Conservation (phyloP, 2,888 invertebrate species). For the Lymantria monacha region DNA sequence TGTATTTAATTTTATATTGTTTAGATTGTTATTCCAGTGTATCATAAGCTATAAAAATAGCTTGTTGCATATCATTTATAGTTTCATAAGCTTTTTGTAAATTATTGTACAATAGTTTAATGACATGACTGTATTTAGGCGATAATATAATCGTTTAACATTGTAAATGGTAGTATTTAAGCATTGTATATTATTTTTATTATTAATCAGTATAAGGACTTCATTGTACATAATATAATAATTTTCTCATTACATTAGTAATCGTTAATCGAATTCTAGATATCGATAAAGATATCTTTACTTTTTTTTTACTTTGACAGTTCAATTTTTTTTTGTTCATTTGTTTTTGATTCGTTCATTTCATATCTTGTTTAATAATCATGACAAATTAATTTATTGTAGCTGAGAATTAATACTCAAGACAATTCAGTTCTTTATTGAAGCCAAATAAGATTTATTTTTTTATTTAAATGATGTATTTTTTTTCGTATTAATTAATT, state of each 20-base stretch:
- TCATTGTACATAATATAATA: slow-evolving; percentile 64
- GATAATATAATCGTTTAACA: slow-evolving; percentile 50
- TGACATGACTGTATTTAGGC: slow-evolving; percentile 70
- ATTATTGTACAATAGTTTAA: slow-evolving; percentile 76
- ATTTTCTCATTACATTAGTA: slow-evolving; percentile 41
- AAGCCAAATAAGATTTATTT: slow-evolving; percentile 50
- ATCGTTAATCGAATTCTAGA: slow-evolving; percentile 15
- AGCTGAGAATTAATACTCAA: slow-evolving; percentile 45
- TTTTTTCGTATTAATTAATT: slow-evolving; percentile 50
- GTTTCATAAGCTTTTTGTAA: slow-evolving; percentile 71
- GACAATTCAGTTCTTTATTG: slow-evolving; percentile 40
- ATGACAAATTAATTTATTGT: slow-evolving; percentile 39
- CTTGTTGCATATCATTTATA: slow-evolving; percentile 80
- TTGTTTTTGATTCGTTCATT: neutral
- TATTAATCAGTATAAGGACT: slow-evolving; percentile 64
- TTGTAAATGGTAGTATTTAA: slow-evolving; percentile 51
- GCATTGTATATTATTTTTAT: slow-evolving; percentile 66
- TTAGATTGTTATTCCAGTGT: slow-evolving; percentile 21
- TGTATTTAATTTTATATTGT: slow-evolving; percentile 5
- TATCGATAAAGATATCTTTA: slow-evolving; percentile 20
- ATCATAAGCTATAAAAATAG: slow-evolving; percentile 46
- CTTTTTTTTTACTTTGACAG: slow-evolving; percentile 25
- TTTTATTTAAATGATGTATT: slow-evolving; percentile 34
- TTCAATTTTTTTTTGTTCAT: slow-evolving; percentile 1
- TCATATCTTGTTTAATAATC: slow-evolving; percentile 1